Percentiles rank a stretch among this genome's conserved stretches.
Conservation (phyloP, 92 coral and sea anemone species). For the Epizoanthus illoricatus region DNA sequence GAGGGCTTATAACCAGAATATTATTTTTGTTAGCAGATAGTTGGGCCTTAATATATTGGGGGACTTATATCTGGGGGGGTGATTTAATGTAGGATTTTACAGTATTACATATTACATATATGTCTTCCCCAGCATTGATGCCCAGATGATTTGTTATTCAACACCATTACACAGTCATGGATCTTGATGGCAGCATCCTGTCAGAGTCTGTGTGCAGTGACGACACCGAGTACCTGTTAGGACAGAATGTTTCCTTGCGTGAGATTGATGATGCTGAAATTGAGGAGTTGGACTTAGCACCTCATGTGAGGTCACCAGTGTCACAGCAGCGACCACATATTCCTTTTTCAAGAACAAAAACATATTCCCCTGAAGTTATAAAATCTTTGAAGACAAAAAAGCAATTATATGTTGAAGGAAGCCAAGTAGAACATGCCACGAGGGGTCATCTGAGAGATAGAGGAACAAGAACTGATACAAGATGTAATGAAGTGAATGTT, state of each 20-base stretch:
- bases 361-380: constrained; percentile 3
- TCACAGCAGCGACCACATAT: neutral
- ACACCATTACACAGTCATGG: constrained; percentile 45
- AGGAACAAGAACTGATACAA: neutral
- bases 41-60: too few species aligned
- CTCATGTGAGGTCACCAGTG: constrained; percentile 15
- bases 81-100: too few species aligned
- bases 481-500: neutral
- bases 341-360: neutral
- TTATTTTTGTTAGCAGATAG: too few species aligned
- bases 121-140: constrained; percentile 4
- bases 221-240: constrained; percentile 88
- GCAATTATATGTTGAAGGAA: neutral
- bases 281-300: constrained; percentile 30
- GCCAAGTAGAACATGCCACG: neutral
- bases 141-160: neutral
- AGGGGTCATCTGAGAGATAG: neutral
- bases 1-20: too few species aligned
- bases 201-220: constrained; percentile 92
- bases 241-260: constrained; percentile 87
- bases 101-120: too few species aligned
- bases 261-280: constrained; percentile 85
- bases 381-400: neutral
- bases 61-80: too few species aligned
- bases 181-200: constrained; percentile 61